Conservation (phyloP, 1,140 invertebrate species). For the Acromyrmex echinatior region DNA sequence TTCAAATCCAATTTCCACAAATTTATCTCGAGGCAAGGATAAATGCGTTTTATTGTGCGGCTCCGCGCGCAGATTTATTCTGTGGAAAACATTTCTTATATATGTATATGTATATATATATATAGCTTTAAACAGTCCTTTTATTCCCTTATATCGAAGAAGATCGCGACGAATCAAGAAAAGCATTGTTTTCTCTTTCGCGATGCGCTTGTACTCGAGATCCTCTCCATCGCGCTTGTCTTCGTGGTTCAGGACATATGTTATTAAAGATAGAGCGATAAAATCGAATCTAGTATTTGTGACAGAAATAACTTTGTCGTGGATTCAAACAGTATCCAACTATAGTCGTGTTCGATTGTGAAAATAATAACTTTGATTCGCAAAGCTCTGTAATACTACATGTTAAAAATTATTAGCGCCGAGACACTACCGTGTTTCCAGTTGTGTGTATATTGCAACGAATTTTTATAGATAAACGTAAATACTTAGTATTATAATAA, state of each 20-base stretch:
- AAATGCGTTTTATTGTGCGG: conserved; percentile 60
- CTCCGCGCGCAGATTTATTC: conserved; percentile 45
- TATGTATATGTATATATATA: not conserved
- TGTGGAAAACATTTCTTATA: conserved; percentile 36
- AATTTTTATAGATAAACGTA: not conserved
- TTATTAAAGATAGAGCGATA: conserved; percentile 38
- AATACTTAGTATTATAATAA: not conserved
- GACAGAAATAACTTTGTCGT: conserved; percentile 12
- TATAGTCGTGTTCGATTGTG: not conserved
- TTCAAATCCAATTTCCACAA: conserved; percentile 64
- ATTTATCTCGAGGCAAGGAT: conserved; percentile 61
- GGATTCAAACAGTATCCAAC: not conserved
- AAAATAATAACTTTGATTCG: conserved; percentile 9
- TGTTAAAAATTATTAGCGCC: not conserved
- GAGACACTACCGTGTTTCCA: not conserved
- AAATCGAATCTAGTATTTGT: conserved; percentile 39
- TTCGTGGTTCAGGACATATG: conserved; percentile 14
- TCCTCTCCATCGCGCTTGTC: not conserved
- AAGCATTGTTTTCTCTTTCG: conserved; percentile 31
- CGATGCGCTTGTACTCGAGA: not conserved
- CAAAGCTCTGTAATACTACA: not conserved
- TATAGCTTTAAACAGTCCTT: conserved; percentile 32
- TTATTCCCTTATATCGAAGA: conserved; percentile 42
- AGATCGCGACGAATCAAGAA: conserved; percentile 29
- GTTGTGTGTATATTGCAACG: not conserved